Conservation (phyloP, 1,140 invertebrate genomes). For the silkworm (Bombyx mori) region DNA sequence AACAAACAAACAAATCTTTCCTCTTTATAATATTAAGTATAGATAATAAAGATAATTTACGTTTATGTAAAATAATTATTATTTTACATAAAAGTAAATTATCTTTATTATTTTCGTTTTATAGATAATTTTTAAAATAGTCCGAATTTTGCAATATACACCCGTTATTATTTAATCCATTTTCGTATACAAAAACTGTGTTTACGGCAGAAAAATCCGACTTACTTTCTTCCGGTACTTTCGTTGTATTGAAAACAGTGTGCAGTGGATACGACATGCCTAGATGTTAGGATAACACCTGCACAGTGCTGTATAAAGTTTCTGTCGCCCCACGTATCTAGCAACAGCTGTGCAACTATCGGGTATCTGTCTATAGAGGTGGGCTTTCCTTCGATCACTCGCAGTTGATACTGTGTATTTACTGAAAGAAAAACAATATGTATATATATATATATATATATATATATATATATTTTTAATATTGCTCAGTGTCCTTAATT, state of each 20-base stretch:
- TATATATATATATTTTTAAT: no score
- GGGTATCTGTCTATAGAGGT: slow-evolving; percentile 48
- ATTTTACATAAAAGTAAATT: no score
- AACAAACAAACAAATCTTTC: no score
- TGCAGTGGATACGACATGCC: slow-evolving; percentile 49
- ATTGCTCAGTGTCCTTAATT: no score
- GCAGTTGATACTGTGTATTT: slow-evolving; percentile 21
- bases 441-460: no score
- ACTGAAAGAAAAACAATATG: slow-evolving; percentile 21
- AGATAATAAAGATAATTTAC: no score
- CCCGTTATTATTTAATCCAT: no score
- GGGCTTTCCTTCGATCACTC: slow-evolving; percentile 44
- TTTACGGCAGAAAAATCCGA: slow-evolving; percentile 4
- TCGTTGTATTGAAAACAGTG: slow-evolving; percentile 53
- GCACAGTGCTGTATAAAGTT: slow-evolving; percentile 51
- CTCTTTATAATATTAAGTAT: no score
- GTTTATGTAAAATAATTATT: no score
- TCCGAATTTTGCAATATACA: no score
- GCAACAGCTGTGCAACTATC: slow-evolving; percentile 45
- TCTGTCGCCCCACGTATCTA: slow-evolving; percentile 43
- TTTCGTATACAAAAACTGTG: not conserved
- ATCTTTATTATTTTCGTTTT: no score
- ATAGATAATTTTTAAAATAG: no score
- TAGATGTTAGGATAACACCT: slow-evolving; percentile 49
- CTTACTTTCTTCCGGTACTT: slow-evolving; percentile 46